Base-by-base conservation (phyloP, 2,888 invertebrate species). In the Dynastes hyllus region DNA sequence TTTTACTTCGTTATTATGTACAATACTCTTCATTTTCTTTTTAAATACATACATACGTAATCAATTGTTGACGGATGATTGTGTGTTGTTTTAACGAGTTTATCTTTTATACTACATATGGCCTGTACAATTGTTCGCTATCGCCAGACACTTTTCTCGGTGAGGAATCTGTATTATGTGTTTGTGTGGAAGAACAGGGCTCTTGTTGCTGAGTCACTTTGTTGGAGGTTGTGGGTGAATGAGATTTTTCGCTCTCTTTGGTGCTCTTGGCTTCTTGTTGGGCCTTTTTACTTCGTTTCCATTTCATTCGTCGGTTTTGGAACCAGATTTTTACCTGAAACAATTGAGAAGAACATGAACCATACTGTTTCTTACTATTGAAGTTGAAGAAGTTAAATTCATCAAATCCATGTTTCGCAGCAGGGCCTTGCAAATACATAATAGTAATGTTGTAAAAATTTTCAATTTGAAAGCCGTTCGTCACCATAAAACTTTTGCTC, bases 251-350 rank as follows among this genome's bases (percentile, higher is more conserved):
- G 40, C 32, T 58, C 2, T 89, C 89, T 77, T 92, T 92, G 11
- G 86, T 91, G 65, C 85, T 85, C 89, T 95, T 95, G 40, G 96
- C 94, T 89, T 97, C 97, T 83, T 96, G 96, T 87, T 97, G 97
- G 0, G 97, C 97, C 86, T 98, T 98, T 92, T 98, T 98, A 82
- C 97, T 98, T 11, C 99, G 91, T 88, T 99, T 99, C 98, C 98
- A 98, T 88, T 98, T 98, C 98, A 98, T 98, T 85, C 98, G 93
- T 71, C 98, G 92, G 89, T 98, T 98, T 92, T 99, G 98, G 90
- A 99, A 99, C 98, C 98, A 98, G 85, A 98, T 98, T 92, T 98
- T 98, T 81, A 98, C 98, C 96, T 98, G 92, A 11, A 85, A 86
- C 84, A 82, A 88, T 86, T 5, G 65, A 37, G 51, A 69, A 69